Evolutionary conservation across 1,140 invertebrate genomes (phyloP).

Genomic region (Andrena cerasifolii): DNA sequence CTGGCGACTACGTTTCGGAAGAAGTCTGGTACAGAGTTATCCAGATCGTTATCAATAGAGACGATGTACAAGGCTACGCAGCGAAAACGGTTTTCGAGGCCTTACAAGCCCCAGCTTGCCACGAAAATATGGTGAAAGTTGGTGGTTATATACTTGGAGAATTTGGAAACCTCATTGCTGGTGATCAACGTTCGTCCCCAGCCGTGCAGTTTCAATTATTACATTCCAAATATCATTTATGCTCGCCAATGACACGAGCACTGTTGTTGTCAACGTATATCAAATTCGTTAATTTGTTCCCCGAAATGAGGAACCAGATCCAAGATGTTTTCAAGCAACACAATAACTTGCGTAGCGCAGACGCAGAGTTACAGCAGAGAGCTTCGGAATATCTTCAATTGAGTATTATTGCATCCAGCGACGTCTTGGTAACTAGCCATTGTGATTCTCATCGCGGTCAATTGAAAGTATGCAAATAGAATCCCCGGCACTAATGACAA

Average conservation of each 20-base stretch:
- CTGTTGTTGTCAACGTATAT: constrained; percentile 98
- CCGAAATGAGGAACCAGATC: constrained; percentile 98
- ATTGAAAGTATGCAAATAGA: background rate
- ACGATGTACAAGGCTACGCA: constrained; percentile 99
- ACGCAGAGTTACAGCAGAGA: constrained; percentile 99
- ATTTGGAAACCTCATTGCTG: constrained; percentile 99
- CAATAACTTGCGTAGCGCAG: constrained; percentile 97
- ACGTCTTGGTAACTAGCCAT: constrained; percentile 90
- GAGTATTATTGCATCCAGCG: constrained; percentile 97
- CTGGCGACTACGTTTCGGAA: constrained; percentile 99
- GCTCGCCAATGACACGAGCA: constrained; percentile 97
- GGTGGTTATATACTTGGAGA: constrained; percentile 99
- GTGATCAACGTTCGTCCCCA: constrained; percentile 98
- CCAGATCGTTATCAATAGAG: constrained; percentile 99
- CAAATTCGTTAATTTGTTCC: constrained; percentile 99
- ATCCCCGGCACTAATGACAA: background rate
- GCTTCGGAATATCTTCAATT: constrained; percentile 99
- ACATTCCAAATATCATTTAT: constrained; percentile 99
- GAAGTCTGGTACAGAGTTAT: constrained; percentile 99
- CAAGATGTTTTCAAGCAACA: constrained; percentile 98
- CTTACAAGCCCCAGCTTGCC: constrained; percentile 98
- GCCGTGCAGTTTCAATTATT: constrained; percentile 97
- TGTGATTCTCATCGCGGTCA: background rate
- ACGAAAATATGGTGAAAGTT: constrained; percentile 99
- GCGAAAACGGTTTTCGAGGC: constrained; percentile 99